Evolutionary conservation across 1,140 invertebrate genomes (phyloP), one percentile per base, ranked within the genome.

Genomic region (Drosophila arizonae): DNA sequence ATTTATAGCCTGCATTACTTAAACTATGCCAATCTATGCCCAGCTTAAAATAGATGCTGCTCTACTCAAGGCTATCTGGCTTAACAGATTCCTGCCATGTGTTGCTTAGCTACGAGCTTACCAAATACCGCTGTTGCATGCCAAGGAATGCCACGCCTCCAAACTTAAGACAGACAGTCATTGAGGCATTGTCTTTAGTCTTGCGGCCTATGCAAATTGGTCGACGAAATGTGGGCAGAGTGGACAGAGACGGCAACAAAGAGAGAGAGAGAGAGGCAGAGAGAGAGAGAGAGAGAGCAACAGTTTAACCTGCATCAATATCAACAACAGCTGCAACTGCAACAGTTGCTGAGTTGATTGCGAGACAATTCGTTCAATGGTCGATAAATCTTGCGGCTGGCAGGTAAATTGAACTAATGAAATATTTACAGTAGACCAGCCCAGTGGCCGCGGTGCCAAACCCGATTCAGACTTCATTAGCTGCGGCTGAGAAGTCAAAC

Each of bases 371-470:
- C 15, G 43, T 10, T 15, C 6, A 10, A 9, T 15, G 65, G 80
- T 76, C 77, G 70, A 85, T 84, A 50, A 61, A 85, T 58, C 51
- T 61, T 79, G 81, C 46, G 80, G 80, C 60, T 62, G 43, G 52
- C 62, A 67, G 46, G 78, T 71, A 74, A 82, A 88, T 82, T 76
- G 60, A 76, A 71, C 79, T 79, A 87, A 86, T 86, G 81, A 87
- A 88, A 87, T 86, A 86, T 86, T 86, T 76, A 87, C 82, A 79
- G 81, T 65, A 61, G 68, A 66, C 46, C 52, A 55, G 5, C 36
- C 17, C n/a, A 5, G 24, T 10, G 15, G 5, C 26, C 15, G 8
- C 33, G 6, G 33, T 6, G 15, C 43, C 33, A 54, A 68, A 39
- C 52, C 55, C 55, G 77, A 61, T 70, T 75, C 70, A 67, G 46